phyloP scores from a whole-genome alignment of 35 echinoderm and acorn worm genomes.

The Amphiura filiformis region DNA sequence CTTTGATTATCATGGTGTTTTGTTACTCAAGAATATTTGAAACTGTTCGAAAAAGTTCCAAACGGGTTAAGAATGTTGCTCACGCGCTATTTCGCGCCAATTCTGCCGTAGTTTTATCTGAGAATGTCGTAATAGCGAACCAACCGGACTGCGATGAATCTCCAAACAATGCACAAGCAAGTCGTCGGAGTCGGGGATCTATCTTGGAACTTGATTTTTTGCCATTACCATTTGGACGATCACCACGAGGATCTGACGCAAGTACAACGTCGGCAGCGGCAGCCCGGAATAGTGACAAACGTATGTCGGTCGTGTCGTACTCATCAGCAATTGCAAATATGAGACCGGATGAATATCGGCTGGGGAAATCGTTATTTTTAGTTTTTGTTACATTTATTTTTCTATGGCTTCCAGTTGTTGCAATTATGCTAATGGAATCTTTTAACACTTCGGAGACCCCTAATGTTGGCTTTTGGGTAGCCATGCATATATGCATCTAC shows the following conservation, averaged over 20 bases:
- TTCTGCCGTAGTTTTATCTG: slow-evolving; percentile 15
- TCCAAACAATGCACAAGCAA: neutral
- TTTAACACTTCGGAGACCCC: neutral
- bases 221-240: slow-evolving; percentile 26
- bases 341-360: slow-evolving; percentile 44
- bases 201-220: slow-evolving; percentile 50
- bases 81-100: slow-evolving; percentile 22
- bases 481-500: slow-evolving; percentile 49
- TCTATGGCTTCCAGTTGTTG: slow-evolving; percentile 41
- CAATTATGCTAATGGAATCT: slow-evolving; percentile 11
- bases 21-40: slow-evolving; percentile 47
- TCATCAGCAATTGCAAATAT: slow-evolving; percentile 50
- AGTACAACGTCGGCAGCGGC: neutral
- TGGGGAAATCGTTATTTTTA: slow-evolving; percentile 47
- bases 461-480: slow-evolving; percentile 10
- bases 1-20: slow-evolving; percentile 42
- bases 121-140: neutral
- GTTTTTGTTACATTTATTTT: slow-evolving; percentile 36
- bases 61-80: slow-evolving; percentile 37
- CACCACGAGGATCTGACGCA: slow-evolving; percentile 15
- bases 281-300: neutral
- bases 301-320: slow-evolving; percentile 47
- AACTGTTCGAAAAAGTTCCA: slow-evolving; percentile 55
- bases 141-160: neutral
- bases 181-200: neutral